Evolutionary conservation across 2,888 invertebrate genomes (phyloP), one percentile per base, ranked within the genome.

Genomic region (Crematogaster levior): DNA sequence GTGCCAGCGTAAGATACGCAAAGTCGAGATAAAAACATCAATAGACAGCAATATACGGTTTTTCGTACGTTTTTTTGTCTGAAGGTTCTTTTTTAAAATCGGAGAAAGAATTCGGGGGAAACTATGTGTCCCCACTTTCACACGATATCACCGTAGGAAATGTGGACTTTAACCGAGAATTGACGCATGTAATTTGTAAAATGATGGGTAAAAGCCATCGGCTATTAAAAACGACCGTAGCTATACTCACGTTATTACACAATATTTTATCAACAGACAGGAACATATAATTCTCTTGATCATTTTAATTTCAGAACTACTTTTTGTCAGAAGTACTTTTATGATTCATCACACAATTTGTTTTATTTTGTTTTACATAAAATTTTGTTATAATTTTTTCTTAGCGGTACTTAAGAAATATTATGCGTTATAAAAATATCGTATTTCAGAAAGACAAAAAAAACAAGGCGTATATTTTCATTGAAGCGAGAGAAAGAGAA

Each of bases 161-260:
- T 88, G 92, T 88, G 90, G 89, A 91, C 92, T 90, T 92, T 88
- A 84, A 89, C 86, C 85, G 89, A 90, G 90, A 91, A 93, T 89
- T 90, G 92, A 91, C 87, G 92, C 92, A 91, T 93, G 89, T 93
- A 91, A 92, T 92, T 92, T 27, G 6, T 43, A 43, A 34, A 3
- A 34, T 34, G 56, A 66, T 56, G 30, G 27, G 2, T 53, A n/a
- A n/a, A n/a, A n/a, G n/a, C n/a, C n/a, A n/a, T n/a, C n/a, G n/a
- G n/a, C n/a, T 53, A 53, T 53, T 43, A 46, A 68, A 56, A 68
- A 24, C 6, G 18, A 12, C n/a, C 12, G 12, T 37, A 24, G 4
- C 27, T n/a, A 3, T 27, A 12, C 18, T 65, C 34, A 18, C 24
- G 24, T 18, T 61, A 10, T 34, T 74, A n/a, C n/a, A n/a, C n/a